Evolutionary conservation across 2,113 vertebrate species (phyloP).

Genomic region (Lonchura striata): DNA sequence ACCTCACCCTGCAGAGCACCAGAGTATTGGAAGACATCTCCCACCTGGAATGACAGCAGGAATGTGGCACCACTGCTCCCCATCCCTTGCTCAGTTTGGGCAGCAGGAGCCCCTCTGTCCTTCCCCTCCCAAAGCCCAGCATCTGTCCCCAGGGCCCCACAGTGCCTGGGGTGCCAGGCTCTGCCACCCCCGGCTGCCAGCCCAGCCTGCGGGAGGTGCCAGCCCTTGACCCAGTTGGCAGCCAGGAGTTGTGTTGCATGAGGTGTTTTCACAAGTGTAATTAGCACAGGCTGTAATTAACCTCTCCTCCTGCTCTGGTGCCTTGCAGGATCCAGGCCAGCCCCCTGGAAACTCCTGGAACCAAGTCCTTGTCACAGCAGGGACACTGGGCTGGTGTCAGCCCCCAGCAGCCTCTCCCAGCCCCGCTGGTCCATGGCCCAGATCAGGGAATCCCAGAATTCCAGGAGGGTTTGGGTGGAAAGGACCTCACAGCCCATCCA

Average conservation of each 20-base stretch:
- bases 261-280: background rate
- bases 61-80: fast-evolving
- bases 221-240: conserved; percentile 7
- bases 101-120: background rate
- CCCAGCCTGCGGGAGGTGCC: background rate
- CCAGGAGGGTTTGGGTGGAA: background rate
- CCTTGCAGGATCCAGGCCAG: background rate
- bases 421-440: fast-evolving
- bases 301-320: background rate
- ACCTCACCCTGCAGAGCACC: background rate
- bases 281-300: conserved; percentile 13
- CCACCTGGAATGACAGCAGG: background rate
- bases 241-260: background rate
- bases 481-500: background rate
- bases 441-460: background rate
- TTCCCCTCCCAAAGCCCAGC: background rate
- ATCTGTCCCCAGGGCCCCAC: background rate
- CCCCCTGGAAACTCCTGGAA: background rate
- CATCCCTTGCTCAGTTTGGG: fast-evolving
- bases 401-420: background rate
- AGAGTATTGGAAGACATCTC: background rate
- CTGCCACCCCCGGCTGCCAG: fast-evolving
- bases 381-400: background rate
- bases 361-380: background rate
- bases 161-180: background rate